Base-by-base conservation (phyloP, 30 jellyfish, hydroid and myxozoan genomes). In the Mastigias papua region DNA sequence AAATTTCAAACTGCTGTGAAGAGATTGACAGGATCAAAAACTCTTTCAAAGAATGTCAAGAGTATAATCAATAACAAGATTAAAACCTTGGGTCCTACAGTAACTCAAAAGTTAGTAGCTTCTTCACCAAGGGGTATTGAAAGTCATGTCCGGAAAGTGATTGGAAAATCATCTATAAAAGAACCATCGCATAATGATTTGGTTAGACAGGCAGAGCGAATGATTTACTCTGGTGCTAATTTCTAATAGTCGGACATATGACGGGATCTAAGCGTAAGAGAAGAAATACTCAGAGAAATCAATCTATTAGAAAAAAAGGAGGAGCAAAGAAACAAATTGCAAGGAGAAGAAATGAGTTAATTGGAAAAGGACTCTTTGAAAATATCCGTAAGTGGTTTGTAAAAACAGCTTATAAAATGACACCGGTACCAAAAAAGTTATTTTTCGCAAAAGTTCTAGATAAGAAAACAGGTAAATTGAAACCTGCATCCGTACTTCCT, bases 351-450 rank as follows among this genome's bases (percentile, higher is more conserved):
- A 42, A 42, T 8, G 13, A 42, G 7, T 42, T 42, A 15, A 15
- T 42, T 42, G 34, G 76, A 8, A 2, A 17, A 20, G 25, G 37
- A 32, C 34, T 65, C 1, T 65, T 65, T 34, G 34, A 74, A 42
- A 28, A 66, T 42, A 26, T 26, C 20, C 79, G 37, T 23, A 67
- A 67, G 15, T 67, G 79, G 79, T 19, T 67, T n/a, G 48, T 26
- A 9, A 67, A 67, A 67, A 67, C 79, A 67, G 79, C 79, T 25
- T 23, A 23, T 67, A 42, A 21, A 25, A 29, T 29, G 23, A 4
- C 75, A 63, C 79, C 79, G 11, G 8, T 67, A 26, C 79, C 79
- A 67, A 42, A 42, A n/a, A 13, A 23, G 26, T 42, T 23, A 29
- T 42, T 19, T 21, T 19, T 67, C 42, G 26, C 26, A 48, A 42